Conservation (phyloP, 64 coral and sea anemone species). For the Pocillopora damicornis region DNA sequence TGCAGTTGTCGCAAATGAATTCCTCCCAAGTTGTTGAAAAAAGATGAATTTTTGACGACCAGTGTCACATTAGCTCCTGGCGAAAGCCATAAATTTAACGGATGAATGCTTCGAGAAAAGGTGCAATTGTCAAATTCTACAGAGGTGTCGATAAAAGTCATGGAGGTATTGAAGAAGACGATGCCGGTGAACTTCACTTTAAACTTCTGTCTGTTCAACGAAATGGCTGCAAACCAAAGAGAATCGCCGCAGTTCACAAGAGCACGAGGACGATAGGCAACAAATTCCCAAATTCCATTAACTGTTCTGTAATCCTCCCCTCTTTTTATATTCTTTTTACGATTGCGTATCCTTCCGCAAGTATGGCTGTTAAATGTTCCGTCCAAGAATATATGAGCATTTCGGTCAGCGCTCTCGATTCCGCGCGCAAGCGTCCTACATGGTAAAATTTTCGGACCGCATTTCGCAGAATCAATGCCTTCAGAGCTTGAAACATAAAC, state of each 20-base stretch:
- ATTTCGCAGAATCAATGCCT: not conserved
- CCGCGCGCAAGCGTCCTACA: conserved; percentile 25
- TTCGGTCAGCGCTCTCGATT: not conserved
- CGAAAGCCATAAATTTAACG: not conserved
- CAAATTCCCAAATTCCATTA: not conserved
- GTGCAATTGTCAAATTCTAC: conserved; percentile 16
- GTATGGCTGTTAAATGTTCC: not conserved
- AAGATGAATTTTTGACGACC: not conserved
- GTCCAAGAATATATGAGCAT: conserved; percentile 11
- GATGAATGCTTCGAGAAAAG: not conserved
- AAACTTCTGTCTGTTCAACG: not conserved
- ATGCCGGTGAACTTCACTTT: not conserved
- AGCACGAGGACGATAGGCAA: not conserved
- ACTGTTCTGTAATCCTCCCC: not conserved
- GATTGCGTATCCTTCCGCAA: not conserved
- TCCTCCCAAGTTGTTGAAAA: not conserved
- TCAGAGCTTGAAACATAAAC: not conserved
- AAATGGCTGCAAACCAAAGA: not conserved
- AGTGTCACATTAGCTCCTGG: not conserved
- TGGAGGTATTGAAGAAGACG: not conserved
- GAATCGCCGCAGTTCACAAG: not conserved
- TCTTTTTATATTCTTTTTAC: not conserved
- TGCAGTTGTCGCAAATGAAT: not conserved
- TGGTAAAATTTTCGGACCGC: not conserved
- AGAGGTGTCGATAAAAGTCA: not conserved